Conservation (phyloP, 2,113 vertebrate species). For the Macquaria ambigua region DNA sequence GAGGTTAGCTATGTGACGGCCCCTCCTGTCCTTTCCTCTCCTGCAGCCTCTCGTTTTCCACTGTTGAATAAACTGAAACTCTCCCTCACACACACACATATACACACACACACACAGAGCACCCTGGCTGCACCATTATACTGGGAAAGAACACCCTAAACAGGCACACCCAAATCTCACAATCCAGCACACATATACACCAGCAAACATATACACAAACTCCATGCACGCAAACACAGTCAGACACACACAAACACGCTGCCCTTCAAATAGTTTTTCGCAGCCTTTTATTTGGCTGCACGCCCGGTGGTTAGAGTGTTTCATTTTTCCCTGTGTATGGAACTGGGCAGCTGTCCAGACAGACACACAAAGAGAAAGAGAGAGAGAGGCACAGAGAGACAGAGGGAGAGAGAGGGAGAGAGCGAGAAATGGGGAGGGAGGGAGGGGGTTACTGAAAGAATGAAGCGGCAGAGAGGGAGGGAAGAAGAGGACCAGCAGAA, state of each 20-base stretch:
- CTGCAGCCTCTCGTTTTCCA: constrained; percentile 64
- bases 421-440: constrained; percentile 50
- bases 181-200: constrained; percentile 59
- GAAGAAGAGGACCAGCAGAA: constrained; percentile 67
- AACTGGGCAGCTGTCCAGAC: constrained; percentile 98
- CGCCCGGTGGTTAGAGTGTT: constrained; percentile 88
- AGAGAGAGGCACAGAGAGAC: constrained; percentile 44
- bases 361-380: constrained; percentile 82
- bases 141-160: constrained; percentile 79
- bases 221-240: constrained; percentile 43
- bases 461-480: constrained; percentile 64
- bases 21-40: constrained; percentile 55
- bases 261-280: constrained; percentile 85
- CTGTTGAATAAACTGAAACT: constrained; percentile 69
- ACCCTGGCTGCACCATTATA: constrained; percentile 71
- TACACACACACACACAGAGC: constrained; percentile 45
- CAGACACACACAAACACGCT: constrained; percentile 70
- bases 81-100: constrained; percentile 40
- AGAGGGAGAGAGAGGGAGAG: constrained; percentile 31
- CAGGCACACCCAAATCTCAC: constrained; percentile 82
- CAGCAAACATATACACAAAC: constrained; percentile 55
- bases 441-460: constrained; percentile 70
- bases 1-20: constrained; percentile 49
- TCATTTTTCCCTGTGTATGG: constrained; percentile 89
- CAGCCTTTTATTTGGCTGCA: constrained; percentile 86